These are phyloP conservation scores for Drosophila aff. DNA, from an alignment of 1,140 invertebrate species.

Conservation along the genomic window DNA sequence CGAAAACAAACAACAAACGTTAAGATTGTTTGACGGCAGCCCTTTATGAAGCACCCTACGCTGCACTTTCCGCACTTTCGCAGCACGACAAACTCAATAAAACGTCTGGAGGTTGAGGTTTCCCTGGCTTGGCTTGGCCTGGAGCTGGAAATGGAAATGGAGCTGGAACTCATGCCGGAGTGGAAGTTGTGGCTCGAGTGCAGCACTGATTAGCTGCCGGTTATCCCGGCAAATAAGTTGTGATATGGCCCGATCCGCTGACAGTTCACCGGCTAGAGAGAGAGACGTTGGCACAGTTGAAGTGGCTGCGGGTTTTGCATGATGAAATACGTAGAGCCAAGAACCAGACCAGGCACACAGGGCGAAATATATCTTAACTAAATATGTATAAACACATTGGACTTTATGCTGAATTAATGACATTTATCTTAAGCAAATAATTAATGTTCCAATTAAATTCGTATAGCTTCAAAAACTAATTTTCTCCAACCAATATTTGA, in stretches of 20 bases:
- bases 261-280: constrained; percentile 6
- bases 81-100: constrained; percentile 47
- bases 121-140: background rate
- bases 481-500: too few relatives aligned
- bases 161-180: background rate
- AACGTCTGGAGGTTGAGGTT: constrained; percentile 32
- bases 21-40: constrained; percentile 61
- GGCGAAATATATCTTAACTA: background rate
- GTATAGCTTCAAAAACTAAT: background rate
- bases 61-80: constrained; percentile 32
- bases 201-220: constrained; percentile 44
- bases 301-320: constrained; percentile 28
- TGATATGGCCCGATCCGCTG: constrained; percentile 14
- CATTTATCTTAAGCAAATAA: background rate
- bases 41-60: constrained; percentile 60
- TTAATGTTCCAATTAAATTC: background rate
- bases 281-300: constrained; percentile 22
- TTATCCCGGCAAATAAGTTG: constrained; percentile 36
- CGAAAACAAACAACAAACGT: constrained; percentile 61
- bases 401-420: background rate
- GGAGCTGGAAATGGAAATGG: background rate
- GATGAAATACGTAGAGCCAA: constrained; percentile 13
- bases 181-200: constrained; percentile 38
- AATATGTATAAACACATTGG: background rate
- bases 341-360: background rate